Base-by-base conservation (phyloP, 2,113 vertebrate genomes). In the Epinephelus cyanopodus region DNA sequence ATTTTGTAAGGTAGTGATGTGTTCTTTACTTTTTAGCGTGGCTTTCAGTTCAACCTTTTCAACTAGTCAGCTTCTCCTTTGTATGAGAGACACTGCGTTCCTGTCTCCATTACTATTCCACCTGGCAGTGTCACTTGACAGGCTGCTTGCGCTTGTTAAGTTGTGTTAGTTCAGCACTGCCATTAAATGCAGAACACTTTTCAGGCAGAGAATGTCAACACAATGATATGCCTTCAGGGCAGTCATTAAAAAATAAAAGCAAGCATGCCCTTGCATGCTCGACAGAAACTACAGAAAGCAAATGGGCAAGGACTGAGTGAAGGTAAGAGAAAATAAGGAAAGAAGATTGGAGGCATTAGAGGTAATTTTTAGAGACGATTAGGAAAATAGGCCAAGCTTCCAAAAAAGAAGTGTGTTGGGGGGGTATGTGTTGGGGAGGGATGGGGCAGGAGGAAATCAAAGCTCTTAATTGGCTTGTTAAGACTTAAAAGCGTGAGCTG, bases 391-490 rank as follows among this genome's bases (percentile, higher is more conserved):
- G 77, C 63, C 62, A 81, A 83, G 66, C 74, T 47, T 62, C 77
- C 71, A 78, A 48, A 33, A 72, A 48, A 53, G 13, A 73, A 77
- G 33, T 6, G 13, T 48, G 27, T 23, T 54, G 29, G 29, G 29
- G 29, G 29, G 29, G 56, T 66, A 14, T 27, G 56, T 42, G 60
- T 60, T 15, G 12, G 23, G n/a, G 23, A 29, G 48, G 14, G n/a
- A 5, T 54, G 18, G 27, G 25, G n/a, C 12, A 19, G 67, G 17
- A 53, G 47, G 62, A 77, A 86, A 87, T 90, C 83, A 82, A 84
- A 64, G 77, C 42, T 76, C 81, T 86, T 93, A 90, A 93, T 93
- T 90, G 88, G 84, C 87, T 90, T 92, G 90, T 93, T 93, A 85
- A 84, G 89, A 86, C 79, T 89, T 89, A 84, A 90, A 86, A 88